phyloP scores from a whole-genome alignment of 2,888 invertebrate genomes.

The Flexamia atlantica region DNA sequence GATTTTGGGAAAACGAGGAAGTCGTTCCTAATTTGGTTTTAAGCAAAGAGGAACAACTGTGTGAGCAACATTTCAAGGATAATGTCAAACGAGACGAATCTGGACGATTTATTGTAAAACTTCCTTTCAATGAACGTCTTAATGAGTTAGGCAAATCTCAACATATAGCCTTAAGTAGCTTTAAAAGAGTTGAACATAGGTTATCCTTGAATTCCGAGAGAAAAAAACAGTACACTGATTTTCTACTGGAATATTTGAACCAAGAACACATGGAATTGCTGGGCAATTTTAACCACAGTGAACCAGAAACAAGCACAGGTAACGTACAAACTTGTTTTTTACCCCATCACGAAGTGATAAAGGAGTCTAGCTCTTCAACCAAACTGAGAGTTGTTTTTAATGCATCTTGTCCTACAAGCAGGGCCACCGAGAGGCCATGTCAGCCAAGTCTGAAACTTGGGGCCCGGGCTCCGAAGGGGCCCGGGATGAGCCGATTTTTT shows the following conservation, averaged over 20 bases:
- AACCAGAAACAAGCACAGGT: not conserved
- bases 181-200: not conserved
- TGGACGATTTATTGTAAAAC: too few relatives aligned
- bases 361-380: not conserved
- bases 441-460: too few relatives aligned
- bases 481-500: too few relatives aligned
- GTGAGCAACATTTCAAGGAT: too few relatives aligned
- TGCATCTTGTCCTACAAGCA: not conserved
- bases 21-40: too few relatives aligned
- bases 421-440: too few relatives aligned
- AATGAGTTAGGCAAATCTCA: not conserved
- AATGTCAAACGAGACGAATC: too few relatives aligned
- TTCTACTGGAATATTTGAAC: not conserved
- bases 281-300: not conserved
- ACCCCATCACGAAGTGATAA: not conserved
- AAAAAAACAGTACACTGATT: not conserved
- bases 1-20: too few relatives aligned
- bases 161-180: not conserved
- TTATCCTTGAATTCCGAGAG: not conserved
- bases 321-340: not conserved
- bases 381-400: constrained; percentile 4
- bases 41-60: too few relatives aligned
- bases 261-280: not conserved
- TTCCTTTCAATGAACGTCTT: not conserved
- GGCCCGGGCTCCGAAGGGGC: too few relatives aligned